Evolutionary conservation across 2,113 vertebrate species (phyloP).

Genomic region (Halichoeres trimaculatus): DNA sequence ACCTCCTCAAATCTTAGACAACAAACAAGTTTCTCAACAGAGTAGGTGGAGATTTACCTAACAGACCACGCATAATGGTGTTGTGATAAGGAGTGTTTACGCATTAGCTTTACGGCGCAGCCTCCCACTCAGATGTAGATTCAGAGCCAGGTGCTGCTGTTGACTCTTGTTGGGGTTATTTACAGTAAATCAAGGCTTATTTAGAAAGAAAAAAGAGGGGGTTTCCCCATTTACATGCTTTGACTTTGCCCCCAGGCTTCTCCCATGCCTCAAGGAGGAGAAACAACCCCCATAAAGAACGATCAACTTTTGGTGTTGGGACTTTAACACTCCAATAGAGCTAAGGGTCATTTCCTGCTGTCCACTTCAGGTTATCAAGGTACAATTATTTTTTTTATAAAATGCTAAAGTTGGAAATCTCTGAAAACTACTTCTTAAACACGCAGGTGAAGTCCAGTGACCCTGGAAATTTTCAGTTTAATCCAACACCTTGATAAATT

Average conservation of each 20-base stretch:
- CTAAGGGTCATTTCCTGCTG: too few relatives aligned
- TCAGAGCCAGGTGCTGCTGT: slow-evolving; percentile 1
- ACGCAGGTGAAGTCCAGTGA: too few relatives aligned
- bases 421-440: too few relatives aligned
- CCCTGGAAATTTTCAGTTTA: neutral
- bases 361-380: neutral
- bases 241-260: slow-evolving; percentile 18
- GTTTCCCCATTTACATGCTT: slow-evolving; percentile 30
- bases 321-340: neutral
- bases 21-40: neutral
- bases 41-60: neutral
- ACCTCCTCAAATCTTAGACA: neutral
- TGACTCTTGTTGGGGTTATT: slow-evolving; percentile 30
- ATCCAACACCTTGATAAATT: neutral
- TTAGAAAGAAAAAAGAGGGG: neutral
- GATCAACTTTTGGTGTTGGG: neutral
- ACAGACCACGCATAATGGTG: slow-evolving; percentile 9
- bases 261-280: slow-evolving; percentile 11
- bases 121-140: slow-evolving; percentile 56
- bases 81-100: slow-evolving; percentile 55
- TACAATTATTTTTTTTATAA: neutral
- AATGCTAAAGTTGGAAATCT: too few relatives aligned
- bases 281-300: neutral
- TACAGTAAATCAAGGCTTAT: slow-evolving; percentile 38
- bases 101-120: slow-evolving; percentile 10